phyloP scores from a whole-genome alignment of 2,113 vertebrate genomes.

The Apaloderma vittatum region DNA sequence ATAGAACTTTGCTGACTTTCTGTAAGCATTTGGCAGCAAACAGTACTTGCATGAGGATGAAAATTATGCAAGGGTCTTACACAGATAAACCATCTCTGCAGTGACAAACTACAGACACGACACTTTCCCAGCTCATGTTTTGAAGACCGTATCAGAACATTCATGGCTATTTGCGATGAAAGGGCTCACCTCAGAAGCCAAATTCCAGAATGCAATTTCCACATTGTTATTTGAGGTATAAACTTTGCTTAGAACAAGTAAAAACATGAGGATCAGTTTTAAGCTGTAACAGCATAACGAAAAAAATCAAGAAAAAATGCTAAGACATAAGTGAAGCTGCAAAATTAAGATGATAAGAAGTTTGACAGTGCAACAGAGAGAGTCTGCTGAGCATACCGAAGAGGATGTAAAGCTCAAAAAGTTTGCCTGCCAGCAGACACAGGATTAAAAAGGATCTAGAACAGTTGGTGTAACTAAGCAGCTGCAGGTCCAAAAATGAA shows the following conservation, averaged over 20 bases:
- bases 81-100: neutral
- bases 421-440: neutral
- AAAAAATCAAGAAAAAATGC: neutral
- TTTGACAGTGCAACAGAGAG: neutral
- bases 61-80: neutral
- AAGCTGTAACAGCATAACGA: neutral
- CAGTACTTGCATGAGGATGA: neutral
- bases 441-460: neutral
- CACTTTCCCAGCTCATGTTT: neutral
- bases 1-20: neutral
- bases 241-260: neutral
- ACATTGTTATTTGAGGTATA: neutral
- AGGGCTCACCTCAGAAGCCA: neutral
- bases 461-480: neutral
- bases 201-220: neutral
- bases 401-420: neutral
- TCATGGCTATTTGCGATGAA: neutral
- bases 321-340: neutral
- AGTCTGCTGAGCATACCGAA: neutral
- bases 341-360: neutral
- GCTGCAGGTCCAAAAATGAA: neutral
- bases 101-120: neutral
- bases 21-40: neutral
- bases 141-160: neutral
- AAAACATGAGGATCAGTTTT: neutral